Conservation (phyloP, 2,113 vertebrate species). For the Cinclus mexicanus region DNA sequence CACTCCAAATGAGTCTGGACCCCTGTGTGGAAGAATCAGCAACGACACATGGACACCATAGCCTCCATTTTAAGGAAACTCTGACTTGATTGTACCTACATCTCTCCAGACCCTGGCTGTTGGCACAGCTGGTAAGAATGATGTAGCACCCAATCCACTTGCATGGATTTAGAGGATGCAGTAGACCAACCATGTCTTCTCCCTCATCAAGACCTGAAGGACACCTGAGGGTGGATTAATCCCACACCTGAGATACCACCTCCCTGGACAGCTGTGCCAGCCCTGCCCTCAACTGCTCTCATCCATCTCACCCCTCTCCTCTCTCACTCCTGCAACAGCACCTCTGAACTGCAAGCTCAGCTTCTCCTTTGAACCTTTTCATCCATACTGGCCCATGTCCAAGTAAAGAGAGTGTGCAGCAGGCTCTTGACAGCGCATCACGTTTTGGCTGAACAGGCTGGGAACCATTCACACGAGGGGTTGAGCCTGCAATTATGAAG, state of each 20-base stretch:
- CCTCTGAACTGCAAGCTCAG: not conserved
- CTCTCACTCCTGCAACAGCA: not conserved
- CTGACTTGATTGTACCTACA: not conserved
- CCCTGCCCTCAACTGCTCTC: not conserved
- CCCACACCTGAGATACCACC: too few species aligned
- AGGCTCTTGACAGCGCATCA: not conserved
- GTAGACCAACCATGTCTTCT: not conserved
- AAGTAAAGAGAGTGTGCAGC: not conserved
- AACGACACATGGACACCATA: not conserved
- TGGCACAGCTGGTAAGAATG: not conserved
- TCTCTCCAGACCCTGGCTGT: not conserved
- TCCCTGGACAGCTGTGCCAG: not conserved
- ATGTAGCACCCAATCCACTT: not conserved
- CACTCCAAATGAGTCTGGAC: not conserved
- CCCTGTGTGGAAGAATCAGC: not conserved
- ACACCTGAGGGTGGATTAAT: not conserved
- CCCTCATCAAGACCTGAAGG: not conserved
- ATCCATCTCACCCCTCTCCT: not conserved
- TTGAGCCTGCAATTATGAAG: not conserved
- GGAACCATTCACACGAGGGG: accelerated
- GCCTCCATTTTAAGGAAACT: not conserved
- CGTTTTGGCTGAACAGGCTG: not conserved
- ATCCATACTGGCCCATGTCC: not conserved
- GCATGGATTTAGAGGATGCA: not conserved
- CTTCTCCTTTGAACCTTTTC: not conserved